These are phyloP conservation scores for Xylota segnis DNA, from an alignment of 2,888 invertebrate species.

Conservation along the genomic window DNA sequence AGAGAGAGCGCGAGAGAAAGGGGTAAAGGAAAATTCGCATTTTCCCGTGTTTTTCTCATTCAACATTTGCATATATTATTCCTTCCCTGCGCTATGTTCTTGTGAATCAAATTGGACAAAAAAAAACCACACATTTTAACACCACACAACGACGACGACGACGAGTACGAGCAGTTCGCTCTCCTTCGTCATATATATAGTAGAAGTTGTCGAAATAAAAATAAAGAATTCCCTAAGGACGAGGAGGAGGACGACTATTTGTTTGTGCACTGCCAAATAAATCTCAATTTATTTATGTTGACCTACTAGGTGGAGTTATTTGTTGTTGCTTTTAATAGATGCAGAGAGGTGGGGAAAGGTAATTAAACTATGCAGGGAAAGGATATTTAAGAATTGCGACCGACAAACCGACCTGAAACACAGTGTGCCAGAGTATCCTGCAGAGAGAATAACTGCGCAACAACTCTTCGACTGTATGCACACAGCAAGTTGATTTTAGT, in stretches of 20 bases:
- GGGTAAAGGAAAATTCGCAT: slow-evolving; percentile 33
- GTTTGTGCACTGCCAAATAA: slow-evolving; percentile 42
- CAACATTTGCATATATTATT: slow-evolving; percentile 41
- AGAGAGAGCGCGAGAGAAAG: slow-evolving; percentile 54
- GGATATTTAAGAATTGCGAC: slow-evolving; percentile 36
- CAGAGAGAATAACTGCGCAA: slow-evolving; percentile 67
- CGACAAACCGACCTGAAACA: slow-evolving; percentile 65
- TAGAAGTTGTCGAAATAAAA: background rate
- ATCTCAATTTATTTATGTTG: slow-evolving; percentile 35
- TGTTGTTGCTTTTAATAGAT: slow-evolving; percentile 5
- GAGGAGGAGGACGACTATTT: slow-evolving; percentile 27
- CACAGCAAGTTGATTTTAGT: background rate
- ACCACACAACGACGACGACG: slow-evolving; percentile 1
- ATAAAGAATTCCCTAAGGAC: slow-evolving; percentile 43
- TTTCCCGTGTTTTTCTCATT: slow-evolving; percentile 33
- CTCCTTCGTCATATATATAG: background rate
- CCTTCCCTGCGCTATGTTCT: slow-evolving; percentile 16
- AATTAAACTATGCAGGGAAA: slow-evolving; percentile 64
- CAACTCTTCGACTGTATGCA: slow-evolving; percentile 59
- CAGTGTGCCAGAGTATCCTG: slow-evolving; percentile 58
- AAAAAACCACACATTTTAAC: slow-evolving; percentile 15
- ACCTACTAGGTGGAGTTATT: slow-evolving; percentile 44
- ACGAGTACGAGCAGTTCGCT: background rate
- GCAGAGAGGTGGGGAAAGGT: slow-evolving; percentile 43
- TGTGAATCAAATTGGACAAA: slow-evolving; percentile 27